A percentile compares a stretch with the other conserved stretches of the same genome.
phyloP scores from a whole-genome alignment of 2,888 invertebrate species.

The Electrophaes corylata region DNA sequence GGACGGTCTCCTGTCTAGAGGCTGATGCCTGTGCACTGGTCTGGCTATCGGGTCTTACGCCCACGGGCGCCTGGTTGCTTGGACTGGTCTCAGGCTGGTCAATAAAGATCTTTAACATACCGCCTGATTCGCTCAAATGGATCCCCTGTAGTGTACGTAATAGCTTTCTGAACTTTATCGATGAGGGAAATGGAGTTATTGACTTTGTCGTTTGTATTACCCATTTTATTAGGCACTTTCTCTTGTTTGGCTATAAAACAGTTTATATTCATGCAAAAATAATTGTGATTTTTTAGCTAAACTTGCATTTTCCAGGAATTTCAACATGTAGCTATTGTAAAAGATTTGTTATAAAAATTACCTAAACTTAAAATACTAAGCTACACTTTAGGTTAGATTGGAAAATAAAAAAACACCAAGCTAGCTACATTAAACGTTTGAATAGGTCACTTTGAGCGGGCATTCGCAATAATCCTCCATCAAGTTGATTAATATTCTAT shows the following conservation, averaged over 20 bases:
- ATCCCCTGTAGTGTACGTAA: conserved; percentile 36
- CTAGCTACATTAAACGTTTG: neutral
- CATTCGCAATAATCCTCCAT: conserved; percentile 24
- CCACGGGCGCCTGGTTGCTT: conserved; percentile 41
- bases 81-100: conserved; percentile 46
- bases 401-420: too few species aligned
- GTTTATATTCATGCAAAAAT: neutral
- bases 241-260: conserved; percentile 7
- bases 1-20: conserved; percentile 12
- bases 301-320: too few species aligned
- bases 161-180: conserved; percentile 37
- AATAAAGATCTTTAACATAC: conserved; percentile 40
- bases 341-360: too few species aligned
- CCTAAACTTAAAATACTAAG: too few species aligned
- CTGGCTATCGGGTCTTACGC: conserved; percentile 45
- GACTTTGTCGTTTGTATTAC: conserved; percentile 23
- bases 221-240: conserved; percentile 25
- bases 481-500: conserved; percentile 24
- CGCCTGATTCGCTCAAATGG: conserved; percentile 37
- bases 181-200: conserved; percentile 32
- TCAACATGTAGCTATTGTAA: too few species aligned
- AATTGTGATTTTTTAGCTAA: neutral
- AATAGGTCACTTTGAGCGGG: conserved; percentile 4
- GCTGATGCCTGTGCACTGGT: conserved; percentile 9
- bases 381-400: too few species aligned